These are phyloP conservation scores for Crenichthys baileyi DNA, from an alignment of 2,797 vertebrate species.

Conservation along the genomic window DNA sequence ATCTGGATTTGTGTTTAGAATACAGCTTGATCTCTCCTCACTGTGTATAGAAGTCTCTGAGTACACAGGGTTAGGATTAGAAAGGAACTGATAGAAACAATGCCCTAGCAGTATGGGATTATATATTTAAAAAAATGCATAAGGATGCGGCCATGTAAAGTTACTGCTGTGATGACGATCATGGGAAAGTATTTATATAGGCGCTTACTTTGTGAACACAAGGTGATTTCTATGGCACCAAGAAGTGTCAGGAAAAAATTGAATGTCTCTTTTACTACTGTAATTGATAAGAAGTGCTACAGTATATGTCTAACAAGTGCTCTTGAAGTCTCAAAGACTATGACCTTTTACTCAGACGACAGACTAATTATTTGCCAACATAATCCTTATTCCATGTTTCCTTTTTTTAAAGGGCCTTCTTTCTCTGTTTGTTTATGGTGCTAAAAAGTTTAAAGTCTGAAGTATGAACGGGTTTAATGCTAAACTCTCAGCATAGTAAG, in stretches of 20 bases:
- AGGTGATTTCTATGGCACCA: neutral
- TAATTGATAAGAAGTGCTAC: neutral
- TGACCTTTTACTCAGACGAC: neutral
- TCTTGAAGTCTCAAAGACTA: neutral
- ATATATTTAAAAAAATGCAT: no score
- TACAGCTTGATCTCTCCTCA: neutral
- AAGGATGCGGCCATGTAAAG: no score
- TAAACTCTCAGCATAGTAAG: neutral
- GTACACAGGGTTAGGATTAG: no score
- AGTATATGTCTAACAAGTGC: neutral
- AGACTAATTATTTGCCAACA: neutral
- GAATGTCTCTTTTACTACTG: neutral
- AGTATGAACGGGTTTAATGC: neutral
- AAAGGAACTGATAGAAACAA: no score
- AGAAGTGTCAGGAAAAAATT: neutral
- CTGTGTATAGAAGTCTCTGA: no score
- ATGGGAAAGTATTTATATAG: neutral
- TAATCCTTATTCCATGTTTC: neutral
- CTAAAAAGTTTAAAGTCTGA: neutral
- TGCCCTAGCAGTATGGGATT: no score
- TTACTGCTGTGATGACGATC: neutral
- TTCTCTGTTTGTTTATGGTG: neutral
- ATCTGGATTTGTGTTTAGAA: neutral
- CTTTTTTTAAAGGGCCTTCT: neutral
- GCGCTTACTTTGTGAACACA: neutral